Evolutionary conservation across 1,140 invertebrate species (phyloP), one percentile per base, ranked within the genome.

Genomic region (Geopemphigus sp.): DNA sequence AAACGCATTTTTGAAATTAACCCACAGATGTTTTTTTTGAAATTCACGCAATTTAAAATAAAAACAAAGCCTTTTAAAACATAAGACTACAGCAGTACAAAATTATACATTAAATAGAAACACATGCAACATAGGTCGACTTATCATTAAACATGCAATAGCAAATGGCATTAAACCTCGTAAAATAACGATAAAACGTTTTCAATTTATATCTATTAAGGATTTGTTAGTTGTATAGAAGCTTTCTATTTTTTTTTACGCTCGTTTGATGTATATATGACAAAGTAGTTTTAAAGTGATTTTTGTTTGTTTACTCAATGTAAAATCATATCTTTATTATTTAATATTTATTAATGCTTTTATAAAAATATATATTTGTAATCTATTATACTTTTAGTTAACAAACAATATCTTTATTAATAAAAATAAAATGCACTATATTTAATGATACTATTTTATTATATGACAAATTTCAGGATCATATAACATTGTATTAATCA

Each of bases 141-240:
- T 50, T 12, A 50, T 50, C 11, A 14, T 6, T 45, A 45, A 66
- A 14, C 63, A 66, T n/a, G 63, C 39, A 66, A 66, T 22, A 8
- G 22, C 1, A n/a, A 66, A 66, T 50, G 12, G 32, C 32, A 39
- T 39, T 66, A 0, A 22, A 45, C 39, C 32, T 66, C 29, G 22
- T 66, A 47, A 66, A 66, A 66, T n/a, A 66, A 63, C 26, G 29
- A 63, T 63, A 63, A 63, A 63, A 63, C 61, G 61, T 63, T 63
- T 63, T n/a, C 63, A 66, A 66, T 66, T 66, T 66, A 47, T 66
- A 66, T 45, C 32, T 45, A 66, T 45, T 45, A 66, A 45, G 11
- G 29, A 19, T 22, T 45, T 66, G 61, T 63, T 66, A 66, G 19
- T 66, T 66, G n/a, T 66, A 66, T 66, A 66, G 19, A 45, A 11